Evolutionary conservation across 1,140 invertebrate genomes (phyloP), one percentile per base, ranked within the genome.

Genomic region (Procambarus virginalis): DNA sequence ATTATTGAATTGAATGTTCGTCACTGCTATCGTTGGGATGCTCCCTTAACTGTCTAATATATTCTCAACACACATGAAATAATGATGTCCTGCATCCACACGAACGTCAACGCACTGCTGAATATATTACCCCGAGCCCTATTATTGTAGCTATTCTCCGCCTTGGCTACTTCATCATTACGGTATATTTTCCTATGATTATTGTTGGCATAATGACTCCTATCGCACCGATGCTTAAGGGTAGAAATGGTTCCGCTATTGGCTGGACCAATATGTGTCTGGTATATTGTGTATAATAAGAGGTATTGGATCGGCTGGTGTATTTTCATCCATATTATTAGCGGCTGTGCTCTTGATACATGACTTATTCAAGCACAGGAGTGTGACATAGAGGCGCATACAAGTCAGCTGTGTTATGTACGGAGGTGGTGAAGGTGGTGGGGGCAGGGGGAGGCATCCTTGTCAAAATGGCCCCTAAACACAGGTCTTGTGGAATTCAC

Each of bases 1-100:
- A 81, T 88, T 88, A 88, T 88, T 45, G 78, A 58, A 46, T 14
- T 46, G 86, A 73, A 73, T 88, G 75, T 82, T 88, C 77, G 82
- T 88, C 78, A 75, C 45, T 51, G 34, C 60, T 34, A 12, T 8
- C 34, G 51, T 22, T 22, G 58, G 77, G 78, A 20, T 48, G 84
- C 6, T 22, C 14, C 20, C 9, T 20, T n/a, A 45, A 75, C 20
- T 46, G 49, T 60, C 14, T 68, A 55, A 64, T 87, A 73, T 60
- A 80, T 68, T 79, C 76, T 48, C 55, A 14, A 48, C 14, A 70
- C 17, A 55, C 77, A 22, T 46, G 49, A 78, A 60, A 70, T 79
- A 80, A 80, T 87, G 45, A 22, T 48, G 58, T 51, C 75, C 49
- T 22, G 22, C 70, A 48, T 70, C 17, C 68, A 75, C 46, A 46